phyloP scores from a whole-genome alignment of 2,888 invertebrate species.

The Hemistola chrysoprasaria region DNA sequence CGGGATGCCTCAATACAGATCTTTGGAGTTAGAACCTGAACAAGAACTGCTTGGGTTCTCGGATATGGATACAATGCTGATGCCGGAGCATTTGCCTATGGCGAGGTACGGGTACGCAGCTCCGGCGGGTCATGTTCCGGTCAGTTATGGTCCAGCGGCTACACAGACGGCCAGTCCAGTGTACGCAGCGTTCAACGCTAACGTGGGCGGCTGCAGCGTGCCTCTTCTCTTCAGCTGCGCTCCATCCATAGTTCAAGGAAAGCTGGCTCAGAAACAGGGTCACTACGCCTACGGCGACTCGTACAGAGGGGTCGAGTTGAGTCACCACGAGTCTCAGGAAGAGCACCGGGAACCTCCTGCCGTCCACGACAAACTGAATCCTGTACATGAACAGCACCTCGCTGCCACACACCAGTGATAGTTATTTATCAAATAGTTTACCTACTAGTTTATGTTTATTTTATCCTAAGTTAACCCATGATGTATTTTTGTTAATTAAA shows the following conservation, averaged over 20 bases:
- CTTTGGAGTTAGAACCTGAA: constrained; percentile 39
- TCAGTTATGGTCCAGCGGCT: constrained; percentile 20
- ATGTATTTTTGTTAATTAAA: too few relatives aligned
- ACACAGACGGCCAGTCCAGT: constrained; percentile 41
- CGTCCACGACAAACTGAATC: constrained; percentile 33
- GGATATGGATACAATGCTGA: constrained; percentile 48
- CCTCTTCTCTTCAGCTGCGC: constrained; percentile 69
- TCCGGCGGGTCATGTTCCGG: constrained; percentile 21
- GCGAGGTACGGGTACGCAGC: constrained; percentile 45
- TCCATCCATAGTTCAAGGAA: constrained; percentile 59
- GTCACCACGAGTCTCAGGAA: constrained; percentile 35
- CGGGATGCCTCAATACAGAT: constrained; percentile 45
- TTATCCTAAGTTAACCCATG: too few relatives aligned
- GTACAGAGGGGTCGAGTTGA: constrained; percentile 48
- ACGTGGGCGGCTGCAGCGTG: constrained; percentile 55
- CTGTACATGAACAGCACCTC: constrained; percentile 34
- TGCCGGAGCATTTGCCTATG: constrained; percentile 49
- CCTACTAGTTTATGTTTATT: too few relatives aligned
- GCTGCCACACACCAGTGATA: constrained; percentile 26
- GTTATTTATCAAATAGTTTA: too few relatives aligned
- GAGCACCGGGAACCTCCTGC: constrained; percentile 31
- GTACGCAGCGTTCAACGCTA: constrained; percentile 59
- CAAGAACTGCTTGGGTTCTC: constrained; percentile 54
- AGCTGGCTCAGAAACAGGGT: constrained; percentile 41
- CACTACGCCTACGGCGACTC: constrained; percentile 33